phyloP scores from a whole-genome alignment of 2,797 vertebrate genomes.

The Paedocypris micromegethes region DNA sequence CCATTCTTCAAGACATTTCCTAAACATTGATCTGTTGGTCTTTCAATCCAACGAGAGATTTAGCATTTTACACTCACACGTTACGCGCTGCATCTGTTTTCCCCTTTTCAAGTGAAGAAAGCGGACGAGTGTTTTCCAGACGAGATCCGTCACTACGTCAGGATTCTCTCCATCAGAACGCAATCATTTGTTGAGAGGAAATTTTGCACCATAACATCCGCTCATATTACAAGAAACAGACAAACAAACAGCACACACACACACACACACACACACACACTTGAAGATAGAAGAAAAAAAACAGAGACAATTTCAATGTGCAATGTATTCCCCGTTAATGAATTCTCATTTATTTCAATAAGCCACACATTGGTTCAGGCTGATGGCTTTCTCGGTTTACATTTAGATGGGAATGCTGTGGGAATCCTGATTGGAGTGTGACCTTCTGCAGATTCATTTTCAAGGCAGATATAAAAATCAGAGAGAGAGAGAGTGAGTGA shows the following conservation, averaged over 20 bases:
- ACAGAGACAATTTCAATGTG: constrained; percentile 36
- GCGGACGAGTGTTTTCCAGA: too few relatives aligned
- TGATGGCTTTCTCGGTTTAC: constrained; percentile 43
- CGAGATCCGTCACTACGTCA: not conserved
- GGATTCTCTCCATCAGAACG: constrained; percentile 30
- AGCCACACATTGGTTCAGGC: constrained; percentile 29
- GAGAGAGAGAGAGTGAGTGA: constrained; percentile 6
- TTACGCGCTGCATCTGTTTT: too few relatives aligned
- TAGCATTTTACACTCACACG: too few relatives aligned
- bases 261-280: too few relatives aligned
- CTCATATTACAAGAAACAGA: constrained; percentile 30
- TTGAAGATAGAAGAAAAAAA: constrained; percentile 6
- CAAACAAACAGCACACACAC: not conserved
- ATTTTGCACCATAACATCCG: constrained; percentile 40
- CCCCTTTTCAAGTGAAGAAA: too few relatives aligned
- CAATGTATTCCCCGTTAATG: constrained; percentile 35
- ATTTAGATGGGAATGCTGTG: constrained; percentile 24
- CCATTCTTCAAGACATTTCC: too few relatives aligned
- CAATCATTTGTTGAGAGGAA: constrained; percentile 43
- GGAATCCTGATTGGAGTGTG: constrained; percentile 42
- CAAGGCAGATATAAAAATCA: constrained; percentile 40
- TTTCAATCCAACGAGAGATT: too few relatives aligned
- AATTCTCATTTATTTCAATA: constrained; percentile 49
- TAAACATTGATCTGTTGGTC: too few relatives aligned
- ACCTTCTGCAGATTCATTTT: constrained; percentile 46